Conservation (phyloP, 2,113 vertebrate species). For the Diphyllodes magnificus region DNA sequence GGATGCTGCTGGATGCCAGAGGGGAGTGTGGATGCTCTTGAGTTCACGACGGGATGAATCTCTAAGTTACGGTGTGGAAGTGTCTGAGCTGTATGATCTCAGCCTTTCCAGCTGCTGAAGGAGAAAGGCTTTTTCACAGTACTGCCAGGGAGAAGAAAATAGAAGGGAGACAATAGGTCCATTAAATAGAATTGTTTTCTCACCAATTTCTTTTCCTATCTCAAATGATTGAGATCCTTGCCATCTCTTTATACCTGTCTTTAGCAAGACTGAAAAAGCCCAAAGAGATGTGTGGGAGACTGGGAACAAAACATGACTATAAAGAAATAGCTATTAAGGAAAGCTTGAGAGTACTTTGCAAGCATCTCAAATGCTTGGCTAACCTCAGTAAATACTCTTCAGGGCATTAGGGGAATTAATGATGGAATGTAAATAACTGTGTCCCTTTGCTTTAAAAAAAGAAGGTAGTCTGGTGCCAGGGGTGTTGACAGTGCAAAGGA, state of each 20-base stretch:
- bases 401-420: not conserved
- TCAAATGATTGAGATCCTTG: not conserved
- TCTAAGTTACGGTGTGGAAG: not conserved
- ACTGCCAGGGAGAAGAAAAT: not conserved
- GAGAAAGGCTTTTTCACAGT: not conserved
- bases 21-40: not conserved
- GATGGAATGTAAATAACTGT: not conserved
- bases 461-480: not conserved
- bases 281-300: not conserved
- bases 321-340: slow-evolving; percentile 3
- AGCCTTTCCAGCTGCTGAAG: not conserved
- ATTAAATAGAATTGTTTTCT: slow-evolving; percentile 24
- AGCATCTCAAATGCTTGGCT: not conserved
- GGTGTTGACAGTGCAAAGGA: not conserved
- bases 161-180: not conserved
- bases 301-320: not conserved
- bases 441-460: not conserved
- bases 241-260: not conserved
- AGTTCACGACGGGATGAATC: not conserved
- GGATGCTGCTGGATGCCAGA: not conserved
- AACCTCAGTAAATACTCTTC: not conserved
- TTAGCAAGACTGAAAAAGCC: not conserved
- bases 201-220: not conserved
- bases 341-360: not conserved
- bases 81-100: not conserved